phyloP scores from a whole-genome alignment of 2,113 vertebrate genomes.

The Sylvia atricapilla region DNA sequence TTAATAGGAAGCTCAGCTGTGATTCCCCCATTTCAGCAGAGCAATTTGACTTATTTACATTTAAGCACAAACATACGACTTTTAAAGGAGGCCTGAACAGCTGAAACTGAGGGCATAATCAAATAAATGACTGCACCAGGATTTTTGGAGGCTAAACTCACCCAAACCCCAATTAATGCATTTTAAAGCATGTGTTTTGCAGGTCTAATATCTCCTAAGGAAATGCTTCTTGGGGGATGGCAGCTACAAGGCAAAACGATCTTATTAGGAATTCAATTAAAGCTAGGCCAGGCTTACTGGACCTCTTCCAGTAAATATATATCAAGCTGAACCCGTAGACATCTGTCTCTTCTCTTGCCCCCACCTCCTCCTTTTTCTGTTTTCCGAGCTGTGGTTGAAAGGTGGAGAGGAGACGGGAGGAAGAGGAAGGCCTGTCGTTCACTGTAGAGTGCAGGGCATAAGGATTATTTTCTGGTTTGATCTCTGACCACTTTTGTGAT shows the following conservation, averaged over 20 bases:
- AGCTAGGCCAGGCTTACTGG: not conserved
- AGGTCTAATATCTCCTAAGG: not conserved
- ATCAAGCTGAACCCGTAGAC: not conserved
- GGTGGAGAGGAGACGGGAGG: not conserved
- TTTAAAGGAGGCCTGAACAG: not conserved
- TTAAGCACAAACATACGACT: not conserved
- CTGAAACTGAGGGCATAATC: not conserved
- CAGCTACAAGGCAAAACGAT: not conserved
- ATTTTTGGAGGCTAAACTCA: not conserved
- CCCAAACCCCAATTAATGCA: not conserved
- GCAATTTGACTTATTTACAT: not conserved
- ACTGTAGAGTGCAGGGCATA: rapidly evolving
- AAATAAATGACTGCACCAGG: not conserved
- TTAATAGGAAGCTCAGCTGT: not conserved
- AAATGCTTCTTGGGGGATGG: not conserved
- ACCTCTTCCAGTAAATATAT: not conserved
- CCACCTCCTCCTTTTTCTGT: not conserved
- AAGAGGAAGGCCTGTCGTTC: not conserved
- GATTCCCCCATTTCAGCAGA: not conserved
- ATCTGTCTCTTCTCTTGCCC: not conserved
- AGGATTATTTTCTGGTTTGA: not conserved
- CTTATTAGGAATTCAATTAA: constrained; percentile 6
- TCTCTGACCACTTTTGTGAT: not conserved
- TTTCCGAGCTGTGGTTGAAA: not conserved
- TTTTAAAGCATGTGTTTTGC: not conserved